A percentile compares a stretch with the other conserved stretches of the same genome.
phyloP scores from a whole-genome alignment of 2,888 invertebrate genomes.

The Chrysolina haemoptera region DNA sequence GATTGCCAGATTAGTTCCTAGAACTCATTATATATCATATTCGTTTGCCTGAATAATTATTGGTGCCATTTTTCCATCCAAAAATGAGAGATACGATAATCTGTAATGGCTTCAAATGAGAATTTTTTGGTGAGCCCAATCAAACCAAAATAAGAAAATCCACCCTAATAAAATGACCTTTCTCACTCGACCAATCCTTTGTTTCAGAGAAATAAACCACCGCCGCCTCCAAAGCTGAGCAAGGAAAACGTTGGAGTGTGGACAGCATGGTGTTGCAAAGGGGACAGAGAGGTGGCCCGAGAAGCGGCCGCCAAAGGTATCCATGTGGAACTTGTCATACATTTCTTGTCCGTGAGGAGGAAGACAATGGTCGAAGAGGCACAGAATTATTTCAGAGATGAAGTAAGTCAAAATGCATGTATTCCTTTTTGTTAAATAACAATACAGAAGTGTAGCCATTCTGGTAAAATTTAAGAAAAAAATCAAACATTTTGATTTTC shows the following conservation, averaged over 20 bases:
- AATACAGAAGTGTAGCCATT: too few species aligned
- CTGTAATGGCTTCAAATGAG: background rate
- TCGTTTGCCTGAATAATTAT: background rate
- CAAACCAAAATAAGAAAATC: background rate
- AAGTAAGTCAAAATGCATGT: conserved; percentile 66
- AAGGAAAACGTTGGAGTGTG: conserved; percentile 71
- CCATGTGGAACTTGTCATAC: conserved; percentile 74
- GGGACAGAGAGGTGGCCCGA: conserved; percentile 77
- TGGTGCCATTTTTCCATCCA: background rate
- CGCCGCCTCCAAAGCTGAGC: conserved; percentile 61
- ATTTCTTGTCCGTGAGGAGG: conserved; percentile 74
- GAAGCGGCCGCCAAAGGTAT: conserved; percentile 80
- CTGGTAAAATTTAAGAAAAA: too few species aligned
- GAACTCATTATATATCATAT: background rate
- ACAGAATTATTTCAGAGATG: conserved; percentile 73
- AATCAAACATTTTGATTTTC: too few species aligned
- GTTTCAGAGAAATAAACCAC: conserved; percentile 42
- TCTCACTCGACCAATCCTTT: background rate
- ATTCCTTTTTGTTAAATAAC: too few species aligned
- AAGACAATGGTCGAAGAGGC: conserved; percentile 72
- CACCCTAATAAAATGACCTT: background rate
- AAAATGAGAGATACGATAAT: background rate
- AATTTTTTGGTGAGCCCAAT: conserved; percentile 1
- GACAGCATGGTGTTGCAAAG: conserved; percentile 77
- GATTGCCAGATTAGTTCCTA: background rate